Percentiles rank a stretch among this genome's conserved stretches.
phyloP scores from a whole-genome alignment of 2,113 vertebrate genomes.

The Strix uralensis region DNA sequence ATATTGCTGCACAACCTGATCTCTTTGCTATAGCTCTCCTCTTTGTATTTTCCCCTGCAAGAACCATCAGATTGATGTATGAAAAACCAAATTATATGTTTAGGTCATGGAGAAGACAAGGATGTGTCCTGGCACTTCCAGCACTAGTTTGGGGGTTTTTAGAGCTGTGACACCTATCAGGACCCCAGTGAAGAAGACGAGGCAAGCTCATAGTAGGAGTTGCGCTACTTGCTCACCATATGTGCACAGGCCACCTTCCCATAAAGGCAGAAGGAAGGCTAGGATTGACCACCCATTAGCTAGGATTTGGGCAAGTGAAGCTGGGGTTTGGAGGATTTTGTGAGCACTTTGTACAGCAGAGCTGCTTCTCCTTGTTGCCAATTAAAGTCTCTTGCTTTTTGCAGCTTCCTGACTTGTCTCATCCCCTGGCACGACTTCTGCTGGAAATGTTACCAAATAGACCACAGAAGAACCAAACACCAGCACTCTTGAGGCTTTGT shows the following conservation, averaged over 20 bases:
- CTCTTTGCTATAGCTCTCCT: background rate
- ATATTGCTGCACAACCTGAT: rapidly evolving
- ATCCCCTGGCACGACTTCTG: background rate
- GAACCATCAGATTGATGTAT: background rate
- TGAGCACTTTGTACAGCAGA: background rate
- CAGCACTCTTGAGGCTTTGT: background rate
- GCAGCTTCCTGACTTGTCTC: background rate
- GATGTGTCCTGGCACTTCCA: background rate
- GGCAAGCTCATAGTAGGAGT: background rate
- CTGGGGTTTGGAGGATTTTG: background rate
- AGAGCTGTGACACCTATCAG: background rate
- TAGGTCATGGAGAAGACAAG: background rate
- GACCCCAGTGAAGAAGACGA: background rate
- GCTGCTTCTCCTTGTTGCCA: background rate
- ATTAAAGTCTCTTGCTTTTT: background rate
- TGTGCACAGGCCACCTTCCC: background rate
- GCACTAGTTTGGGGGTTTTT: background rate
- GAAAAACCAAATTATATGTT: background rate
- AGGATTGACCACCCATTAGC: background rate
- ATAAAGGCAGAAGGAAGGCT: background rate
- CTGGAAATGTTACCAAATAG: constrained; percentile 17
- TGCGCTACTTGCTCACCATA: background rate
- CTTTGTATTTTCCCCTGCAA: background rate
- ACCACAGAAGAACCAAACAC: constrained; percentile 21
- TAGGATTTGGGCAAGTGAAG: background rate